Evolutionary conservation across 2,797 vertebrate species (phyloP).

Genomic region (Rhinella marina): DNA sequence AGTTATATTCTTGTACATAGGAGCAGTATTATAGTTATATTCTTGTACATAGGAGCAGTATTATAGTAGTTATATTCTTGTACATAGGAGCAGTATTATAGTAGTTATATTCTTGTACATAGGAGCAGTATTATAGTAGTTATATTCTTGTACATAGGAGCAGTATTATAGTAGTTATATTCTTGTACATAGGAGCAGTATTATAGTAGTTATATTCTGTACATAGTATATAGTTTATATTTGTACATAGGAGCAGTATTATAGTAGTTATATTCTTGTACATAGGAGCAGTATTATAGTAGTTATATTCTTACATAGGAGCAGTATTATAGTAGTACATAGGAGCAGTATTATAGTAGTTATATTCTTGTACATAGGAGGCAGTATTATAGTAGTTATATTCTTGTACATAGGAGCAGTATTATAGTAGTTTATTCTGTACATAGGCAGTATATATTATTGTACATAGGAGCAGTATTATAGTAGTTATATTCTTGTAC

Average conservation of each 20-base stretch:
- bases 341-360: not conserved
- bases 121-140: not conserved
- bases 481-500: not conserved
- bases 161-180: not conserved
- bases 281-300: not conserved
- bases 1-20: not conserved
- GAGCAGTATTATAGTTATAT: no score
- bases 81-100: no score
- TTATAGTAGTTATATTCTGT: not conserved
- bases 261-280: not conserved
- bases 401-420: not conserved
- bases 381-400: conserved; percentile 16
- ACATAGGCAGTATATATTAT: no score
- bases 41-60: no score
- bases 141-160: not conserved
- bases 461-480: not conserved
- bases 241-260: not conserved
- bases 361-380: not conserved
- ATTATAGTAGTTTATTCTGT: conserved; percentile 14
- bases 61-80: no score
- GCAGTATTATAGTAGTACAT: not conserved
- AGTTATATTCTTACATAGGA: not conserved
- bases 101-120: not conserved
- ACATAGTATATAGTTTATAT: no score
- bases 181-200: not conserved